Percentiles rank a stretch among this genome's conserved stretches.
Conservation (phyloP, 1,140 invertebrate genomes). For the Caenorhabditis remanei region DNA sequence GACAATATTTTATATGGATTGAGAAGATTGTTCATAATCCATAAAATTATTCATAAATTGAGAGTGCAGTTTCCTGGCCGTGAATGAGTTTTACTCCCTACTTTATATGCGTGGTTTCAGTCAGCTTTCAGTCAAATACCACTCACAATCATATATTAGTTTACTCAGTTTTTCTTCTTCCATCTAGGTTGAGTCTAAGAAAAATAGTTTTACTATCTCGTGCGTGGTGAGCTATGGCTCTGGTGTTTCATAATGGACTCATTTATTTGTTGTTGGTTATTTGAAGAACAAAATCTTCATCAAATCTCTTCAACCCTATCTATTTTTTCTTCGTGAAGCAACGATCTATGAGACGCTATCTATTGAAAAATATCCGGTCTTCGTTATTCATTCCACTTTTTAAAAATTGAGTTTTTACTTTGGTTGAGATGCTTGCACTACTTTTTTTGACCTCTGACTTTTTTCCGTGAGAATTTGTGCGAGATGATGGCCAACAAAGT, state of each 20-base stretch:
- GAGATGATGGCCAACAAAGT: not conserved
- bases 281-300: constrained; percentile 30
- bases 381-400: not conserved
- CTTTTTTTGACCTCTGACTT: not conserved
- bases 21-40: not conserved
- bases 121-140: not conserved
- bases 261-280: constrained; percentile 29
- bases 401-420: not conserved
- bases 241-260: constrained; percentile 40
- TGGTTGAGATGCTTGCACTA: not conserved
- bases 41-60: not conserved
- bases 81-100: not conserved
- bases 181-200: not conserved
- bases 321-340: not conserved
- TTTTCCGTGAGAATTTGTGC: not conserved
- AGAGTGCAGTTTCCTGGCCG: not conserved
- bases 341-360: constrained; percentile 29
- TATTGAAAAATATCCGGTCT: constrained; percentile 27
- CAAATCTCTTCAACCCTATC: not conserved
- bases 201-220: no score
- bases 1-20: not conserved
- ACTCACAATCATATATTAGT: not conserved
- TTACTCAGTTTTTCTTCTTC: not conserved
- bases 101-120: constrained; percentile 13
- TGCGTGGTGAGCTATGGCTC: not conserved